Base-by-base conservation (phyloP, 2,113 vertebrate genomes). In the Takifugu bimaculatus region DNA sequence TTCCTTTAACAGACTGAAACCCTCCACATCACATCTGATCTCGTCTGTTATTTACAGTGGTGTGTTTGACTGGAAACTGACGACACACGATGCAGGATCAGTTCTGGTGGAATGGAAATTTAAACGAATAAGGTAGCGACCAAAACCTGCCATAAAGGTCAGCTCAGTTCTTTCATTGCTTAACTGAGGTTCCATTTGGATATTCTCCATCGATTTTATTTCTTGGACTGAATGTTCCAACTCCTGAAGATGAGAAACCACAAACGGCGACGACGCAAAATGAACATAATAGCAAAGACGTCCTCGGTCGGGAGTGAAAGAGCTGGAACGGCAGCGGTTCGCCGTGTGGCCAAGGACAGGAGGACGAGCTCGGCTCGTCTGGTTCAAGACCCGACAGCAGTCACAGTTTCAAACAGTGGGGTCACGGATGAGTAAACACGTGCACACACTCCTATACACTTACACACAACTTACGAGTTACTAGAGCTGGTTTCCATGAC, bases 401-500 rank as follows among this genome's bases (percentile, higher is more conserved):
- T 64, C 54, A 62, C 75, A 77, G 79, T 78, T 80, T 77, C 77
- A 81, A 75, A 65, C 68, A 64, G 14, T 55, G 61, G 82, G 35
- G 73, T 82, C 83, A 80, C 26, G 66, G 67, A 61, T 63, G 72
- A 56, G 62, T 78, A 73, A 72, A 74, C 51, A 79, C 57, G 58
- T 51, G 68, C 63, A 56, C 55, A 51, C 54, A 20, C 51, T 64
- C 53, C 5, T 9, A 44, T 42, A 58, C 43, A 35, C 35, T 20
- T 27, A 60, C 53, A 60, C 68, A 49, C 15, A 68, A 79, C 83
- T 77, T 84, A 79, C 68, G 77, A 85, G 85, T 88, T 88, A 87
- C 87, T 80, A 62, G 75, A 77, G 79, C 84, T 5, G 62, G 90
- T 90, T 88, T 84, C 89, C 85, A 89, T 91, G 90, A 90, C 90